These are phyloP conservation scores for Clarias batrachus DNA, from an alignment of 2,113 vertebrate species.

Conservation along the genomic window DNA sequence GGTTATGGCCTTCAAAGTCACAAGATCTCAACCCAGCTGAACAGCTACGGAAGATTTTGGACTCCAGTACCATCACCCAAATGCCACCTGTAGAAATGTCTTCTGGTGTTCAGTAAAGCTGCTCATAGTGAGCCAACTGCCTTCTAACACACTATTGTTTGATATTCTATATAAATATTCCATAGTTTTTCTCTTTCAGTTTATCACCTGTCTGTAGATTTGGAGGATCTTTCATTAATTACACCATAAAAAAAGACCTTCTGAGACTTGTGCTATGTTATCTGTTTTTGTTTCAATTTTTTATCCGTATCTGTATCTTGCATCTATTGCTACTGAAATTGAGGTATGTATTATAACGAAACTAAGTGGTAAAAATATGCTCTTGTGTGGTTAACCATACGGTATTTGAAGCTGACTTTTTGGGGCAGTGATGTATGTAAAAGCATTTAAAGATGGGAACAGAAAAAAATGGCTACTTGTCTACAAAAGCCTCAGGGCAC, in stretches of 20 bases:
- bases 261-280: not conserved
- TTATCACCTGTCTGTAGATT: not conserved
- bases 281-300: not conserved
- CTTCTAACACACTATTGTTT: no score
- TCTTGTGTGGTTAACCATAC: not conserved
- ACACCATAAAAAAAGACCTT: not conserved
- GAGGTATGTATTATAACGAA: not conserved
- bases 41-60: not conserved
- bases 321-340: not conserved
- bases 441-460: slow-evolving; percentile 15
- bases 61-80: not conserved
- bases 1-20: not conserved
- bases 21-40: not conserved
- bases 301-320: not conserved
- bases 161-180: not conserved
- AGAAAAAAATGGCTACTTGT: slow-evolving; percentile 13
- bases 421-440: not conserved
- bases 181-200: not conserved
- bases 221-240: slow-evolving; percentile 1
- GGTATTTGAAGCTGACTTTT: slow-evolving; percentile 3
- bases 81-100: not conserved
- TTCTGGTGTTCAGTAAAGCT: not conserved
- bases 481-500: slow-evolving; percentile 11
- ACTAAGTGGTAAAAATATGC: not conserved
- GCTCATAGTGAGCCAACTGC: not conserved